phyloP scores from a whole-genome alignment of 2,888 invertebrate genomes.

The Byasa hedistus region DNA sequence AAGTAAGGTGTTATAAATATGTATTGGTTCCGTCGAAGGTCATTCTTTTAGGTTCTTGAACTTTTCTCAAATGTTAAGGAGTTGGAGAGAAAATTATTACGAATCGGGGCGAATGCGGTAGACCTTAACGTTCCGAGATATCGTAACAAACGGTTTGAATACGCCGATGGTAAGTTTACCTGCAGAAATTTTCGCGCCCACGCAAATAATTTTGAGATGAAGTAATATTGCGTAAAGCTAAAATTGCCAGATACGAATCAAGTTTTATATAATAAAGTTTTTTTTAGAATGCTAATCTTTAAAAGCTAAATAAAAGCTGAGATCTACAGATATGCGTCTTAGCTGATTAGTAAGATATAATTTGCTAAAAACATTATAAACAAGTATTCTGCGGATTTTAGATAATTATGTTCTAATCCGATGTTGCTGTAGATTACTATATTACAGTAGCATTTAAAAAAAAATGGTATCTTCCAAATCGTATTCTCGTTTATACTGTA shows the following conservation, averaged over 20 bases:
- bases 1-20: not conserved
- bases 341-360: not conserved
- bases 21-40: conserved; percentile 5
- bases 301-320: not conserved
- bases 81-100: conserved; percentile 26
- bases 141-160: conserved; percentile 54
- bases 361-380: not conserved
- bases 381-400: too few species aligned
- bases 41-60: conserved; percentile 1
- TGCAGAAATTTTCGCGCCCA: conserved; percentile 74
- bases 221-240: conserved; percentile 7
- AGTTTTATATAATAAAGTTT: not conserved
- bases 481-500: conserved; percentile 40
- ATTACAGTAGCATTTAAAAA: not conserved
- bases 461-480: conserved; percentile 12
- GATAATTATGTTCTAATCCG: not conserved
- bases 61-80: conserved; percentile 13
- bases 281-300: not conserved
- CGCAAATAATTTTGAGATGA: conserved; percentile 37
- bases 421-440: too few species aligned
- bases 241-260: not conserved
- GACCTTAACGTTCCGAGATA: conserved; percentile 42
- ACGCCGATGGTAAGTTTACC: conserved; percentile 61
- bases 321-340: not conserved
- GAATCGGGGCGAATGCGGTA: conserved; percentile 39